Evolutionary conservation across 2,888 invertebrate genomes (phyloP), one percentile per base, ranked within the genome.

Genomic region (Sphaerophoria taeniata): DNA sequence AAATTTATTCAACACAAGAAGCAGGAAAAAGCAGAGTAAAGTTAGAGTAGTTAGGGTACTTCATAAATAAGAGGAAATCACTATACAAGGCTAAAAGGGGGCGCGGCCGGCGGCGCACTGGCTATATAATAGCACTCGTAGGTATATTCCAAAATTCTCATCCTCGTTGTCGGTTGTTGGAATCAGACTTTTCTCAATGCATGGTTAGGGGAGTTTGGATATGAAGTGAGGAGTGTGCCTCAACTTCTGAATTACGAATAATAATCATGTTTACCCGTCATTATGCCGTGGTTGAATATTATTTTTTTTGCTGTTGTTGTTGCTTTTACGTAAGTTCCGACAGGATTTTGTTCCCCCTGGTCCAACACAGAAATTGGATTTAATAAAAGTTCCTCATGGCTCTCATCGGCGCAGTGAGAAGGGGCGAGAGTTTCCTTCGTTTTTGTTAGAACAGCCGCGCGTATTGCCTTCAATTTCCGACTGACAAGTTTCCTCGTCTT

Each of bases 401-500:
- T 53, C 5, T 7, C 2, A 0, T 34, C 3, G 6, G 3, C 34
- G 3, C 34, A 33, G 7, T 9, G 4, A 39, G 11, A 58, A 24
- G 24, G 39, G 43, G n/a, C 16, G 43, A 60, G 56, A n/a, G 71
- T 58, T 73, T 69, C 55, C 70, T 71, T 12, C 34, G 24, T 61
- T 74, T 43, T n/a, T 65, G 51, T 69, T 69, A 53, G 61, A 78
- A 74, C 71, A 80, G 65, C 63, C 74, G 72, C 71, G 76, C 63
- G 80, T 85, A 85, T 81, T 85, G 85, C 85, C 81, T 81, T 85
- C 73, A 85, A 85, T 81, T 85, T 85, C 85, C 85, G 85, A 63
- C 85, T 85, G 81, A 85, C 85, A 85, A 81, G 81, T 72, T 85
- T 63, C 39, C 43, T 43, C 53, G 61, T 83, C 58, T 69, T 77